Conservation (phyloP, 2,797 vertebrate species). For the Myotis planiceps region DNA sequence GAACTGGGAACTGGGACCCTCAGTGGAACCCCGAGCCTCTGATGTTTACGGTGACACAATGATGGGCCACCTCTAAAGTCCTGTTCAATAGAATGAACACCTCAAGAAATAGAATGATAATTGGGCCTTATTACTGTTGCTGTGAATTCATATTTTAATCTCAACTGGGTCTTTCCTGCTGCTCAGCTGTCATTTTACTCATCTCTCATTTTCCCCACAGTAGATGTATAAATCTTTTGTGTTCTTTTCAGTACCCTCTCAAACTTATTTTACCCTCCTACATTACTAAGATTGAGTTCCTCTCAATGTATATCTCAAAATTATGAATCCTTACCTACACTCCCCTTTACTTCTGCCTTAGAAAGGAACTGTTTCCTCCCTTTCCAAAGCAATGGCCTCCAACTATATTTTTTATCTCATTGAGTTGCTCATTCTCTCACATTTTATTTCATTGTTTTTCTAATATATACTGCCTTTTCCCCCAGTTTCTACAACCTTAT, state of each 20-base stretch:
- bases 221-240: not conserved
- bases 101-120: not conserved
- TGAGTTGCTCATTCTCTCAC: not conserved
- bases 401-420: not conserved
- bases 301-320: not conserved
- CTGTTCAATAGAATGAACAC: not conserved
- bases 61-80: not conserved
- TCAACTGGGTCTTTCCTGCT: not conserved
- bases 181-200: not conserved
- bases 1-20: not conserved
- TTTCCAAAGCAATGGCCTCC: not conserved
- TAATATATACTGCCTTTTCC: not conserved
- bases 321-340: not conserved
- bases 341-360: not conserved
- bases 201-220: not conserved
- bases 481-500: constrained; percentile 4
- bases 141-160: not conserved
- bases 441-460: not conserved
- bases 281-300: not conserved
- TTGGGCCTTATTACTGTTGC: not conserved
- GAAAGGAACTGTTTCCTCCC: not conserved
- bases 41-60: not conserved
- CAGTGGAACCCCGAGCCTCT: not conserved
- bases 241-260: not conserved
- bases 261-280: not conserved